phyloP scores from a whole-genome alignment of 2,888 invertebrate genomes.

The Temnothorax ravouxi region DNA sequence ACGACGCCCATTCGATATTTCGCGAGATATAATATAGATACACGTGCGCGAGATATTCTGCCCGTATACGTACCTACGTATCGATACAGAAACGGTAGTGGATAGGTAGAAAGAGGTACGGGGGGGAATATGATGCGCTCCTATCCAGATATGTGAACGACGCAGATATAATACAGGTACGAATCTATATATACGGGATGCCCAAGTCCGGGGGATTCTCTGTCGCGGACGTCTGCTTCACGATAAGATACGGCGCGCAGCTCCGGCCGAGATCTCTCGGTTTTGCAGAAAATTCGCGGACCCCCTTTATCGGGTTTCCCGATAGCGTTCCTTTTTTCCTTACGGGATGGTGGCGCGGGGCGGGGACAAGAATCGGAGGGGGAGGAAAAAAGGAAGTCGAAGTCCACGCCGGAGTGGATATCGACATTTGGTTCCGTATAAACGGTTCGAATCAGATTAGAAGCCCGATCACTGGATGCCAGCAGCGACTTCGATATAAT shows the following conservation, averaged over 20 bases:
- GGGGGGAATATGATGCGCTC: constrained; percentile 77
- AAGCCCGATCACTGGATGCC: constrained; percentile 53
- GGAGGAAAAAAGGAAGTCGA: constrained; percentile 58
- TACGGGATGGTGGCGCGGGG: constrained; percentile 12
- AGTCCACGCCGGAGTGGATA: constrained; percentile 57
- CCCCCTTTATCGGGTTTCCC: constrained; percentile 75
- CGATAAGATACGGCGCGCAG: constrained; percentile 81
- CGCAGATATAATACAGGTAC: constrained; percentile 80
- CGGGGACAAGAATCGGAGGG: constrained; percentile 27
- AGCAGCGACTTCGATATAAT: constrained; percentile 55
- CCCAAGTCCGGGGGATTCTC: constrained; percentile 78
- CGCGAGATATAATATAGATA: constrained; percentile 80
- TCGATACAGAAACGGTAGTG: constrained; percentile 58
- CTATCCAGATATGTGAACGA: constrained; percentile 78
- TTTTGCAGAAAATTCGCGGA: constrained; percentile 78
- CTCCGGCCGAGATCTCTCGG: constrained; percentile 72
- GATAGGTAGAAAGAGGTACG: constrained; percentile 43
- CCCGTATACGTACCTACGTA: constrained; percentile 58
- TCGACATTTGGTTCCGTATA: constrained; percentile 55
- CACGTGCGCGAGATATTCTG: constrained; percentile 68
- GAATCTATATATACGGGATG: constrained; percentile 72
- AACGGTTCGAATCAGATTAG: constrained; percentile 57
- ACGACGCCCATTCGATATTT: constrained; percentile 76
- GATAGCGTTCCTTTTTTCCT: constrained; percentile 70
- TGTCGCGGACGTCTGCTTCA: constrained; percentile 82